A percentile compares a stretch with the other conserved stretches of the same genome.
Evolutionary conservation across 2,797 vertebrate species (phyloP).

Genomic region (Poeciliopsis gracilis): DNA sequence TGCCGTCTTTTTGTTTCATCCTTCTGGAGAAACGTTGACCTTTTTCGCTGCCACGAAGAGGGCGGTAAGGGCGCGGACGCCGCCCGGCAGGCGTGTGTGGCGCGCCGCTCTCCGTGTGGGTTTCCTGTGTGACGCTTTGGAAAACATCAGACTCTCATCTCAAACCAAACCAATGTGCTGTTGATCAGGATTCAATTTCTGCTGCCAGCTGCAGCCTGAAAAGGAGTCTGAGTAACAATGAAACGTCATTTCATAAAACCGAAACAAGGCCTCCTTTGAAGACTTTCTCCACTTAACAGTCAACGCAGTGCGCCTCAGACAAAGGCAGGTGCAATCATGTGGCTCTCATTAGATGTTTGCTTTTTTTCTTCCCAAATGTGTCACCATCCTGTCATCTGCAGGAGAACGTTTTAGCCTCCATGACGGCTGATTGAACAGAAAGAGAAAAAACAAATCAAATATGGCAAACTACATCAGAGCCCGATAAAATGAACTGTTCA

Average conservation of each 20-base stretch:
- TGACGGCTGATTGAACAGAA: background rate
- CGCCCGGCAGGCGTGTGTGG: slow-evolving; percentile 5
- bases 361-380: background rate
- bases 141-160: background rate
- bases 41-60: slow-evolving; percentile 52
- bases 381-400: background rate
- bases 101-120: background rate
- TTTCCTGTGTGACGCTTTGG: background rate
- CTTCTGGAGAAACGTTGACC: slow-evolving; percentile 55
- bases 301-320: background rate
- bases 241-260: slow-evolving; percentile 19
- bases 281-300: background rate
- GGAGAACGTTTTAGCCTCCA: background rate
- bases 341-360: background rate
- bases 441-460: background rate
- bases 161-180: slow-evolving; percentile 40
- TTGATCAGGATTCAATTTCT: slow-evolving; percentile 32
- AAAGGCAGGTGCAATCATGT: slow-evolving; percentile 17
- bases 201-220: slow-evolving; percentile 49
- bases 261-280: background rate
- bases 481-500: background rate
- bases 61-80: background rate
- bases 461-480: background rate
- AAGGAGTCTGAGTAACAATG: slow-evolving; percentile 39
- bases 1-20: slow-evolving; percentile 23